Evolutionary conservation across 2,888 invertebrate genomes (phyloP).

Genomic region (Eupithecia pulchellata): DNA sequence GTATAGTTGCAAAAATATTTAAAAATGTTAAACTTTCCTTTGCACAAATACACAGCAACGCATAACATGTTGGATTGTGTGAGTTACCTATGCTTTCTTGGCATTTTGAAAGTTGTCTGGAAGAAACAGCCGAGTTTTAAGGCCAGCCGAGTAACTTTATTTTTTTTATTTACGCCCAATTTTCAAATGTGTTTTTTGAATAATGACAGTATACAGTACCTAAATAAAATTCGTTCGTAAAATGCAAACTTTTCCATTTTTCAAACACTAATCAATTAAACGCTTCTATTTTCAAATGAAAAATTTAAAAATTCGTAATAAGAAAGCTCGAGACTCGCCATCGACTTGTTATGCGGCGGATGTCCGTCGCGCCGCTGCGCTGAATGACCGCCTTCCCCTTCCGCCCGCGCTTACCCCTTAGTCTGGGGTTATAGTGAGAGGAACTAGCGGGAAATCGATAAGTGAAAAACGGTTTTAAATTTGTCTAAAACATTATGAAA

Average conservation of each 20-base stretch:
- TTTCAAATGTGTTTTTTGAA: background rate
- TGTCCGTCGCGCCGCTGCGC: conserved; percentile 85
- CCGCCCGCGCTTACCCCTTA: conserved; percentile 61
- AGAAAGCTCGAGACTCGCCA: conserved; percentile 76
- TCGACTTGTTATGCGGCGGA: conserved; percentile 86
- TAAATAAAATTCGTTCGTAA: too few species aligned
- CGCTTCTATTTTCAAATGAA: conserved; percentile 67
- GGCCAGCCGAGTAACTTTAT: background rate
- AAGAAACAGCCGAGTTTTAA: background rate
- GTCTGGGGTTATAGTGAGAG: conserved; percentile 45
- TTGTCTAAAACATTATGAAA: background rate
- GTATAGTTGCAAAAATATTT: background rate
- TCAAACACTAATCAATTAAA: conserved; percentile 36
- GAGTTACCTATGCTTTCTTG: background rate
- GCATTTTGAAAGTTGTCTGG: background rate
- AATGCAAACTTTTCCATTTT: background rate
- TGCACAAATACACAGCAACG: background rate
- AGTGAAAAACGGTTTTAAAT: background rate
- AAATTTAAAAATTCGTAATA: conserved; percentile 78
- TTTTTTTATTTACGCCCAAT: background rate
- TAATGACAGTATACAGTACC: too few species aligned
- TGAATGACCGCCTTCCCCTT: conserved; percentile 85
- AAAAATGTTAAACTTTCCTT: background rate
- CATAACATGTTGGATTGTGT: background rate
- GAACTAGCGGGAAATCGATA: conserved; percentile 46